Conservation (phyloP, 2,797 vertebrate genomes). For the Paratrypauchen microcephalus region DNA sequence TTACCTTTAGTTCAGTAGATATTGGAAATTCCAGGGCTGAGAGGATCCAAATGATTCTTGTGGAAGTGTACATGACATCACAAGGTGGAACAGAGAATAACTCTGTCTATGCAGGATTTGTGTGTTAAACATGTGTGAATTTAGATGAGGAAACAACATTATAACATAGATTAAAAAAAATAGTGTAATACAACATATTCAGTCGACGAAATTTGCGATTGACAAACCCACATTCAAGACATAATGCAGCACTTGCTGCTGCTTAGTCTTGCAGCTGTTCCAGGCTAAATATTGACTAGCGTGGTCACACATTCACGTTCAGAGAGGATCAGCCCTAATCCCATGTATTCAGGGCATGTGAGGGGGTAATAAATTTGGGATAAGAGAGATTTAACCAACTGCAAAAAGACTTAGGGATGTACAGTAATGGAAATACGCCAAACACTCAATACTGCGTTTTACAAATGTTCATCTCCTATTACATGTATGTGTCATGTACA, state of each 20-base stretch:
- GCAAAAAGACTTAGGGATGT: constrained; percentile 20
- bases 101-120: too few species aligned
- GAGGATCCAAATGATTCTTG: too few species aligned
- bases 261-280: constrained; percentile 41
- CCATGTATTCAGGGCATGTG: constrained; percentile 11
- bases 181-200: too few species aligned
- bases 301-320: constrained; percentile 7
- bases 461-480: constrained; percentile 1
- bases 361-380: constrained; percentile 8
- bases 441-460: constrained; percentile 6
- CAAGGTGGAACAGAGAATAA: too few species aligned
- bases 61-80: too few species aligned
- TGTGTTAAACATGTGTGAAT: too few species aligned
- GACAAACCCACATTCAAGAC: constrained; percentile 13
- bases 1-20: too few species aligned
- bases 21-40: too few species aligned
- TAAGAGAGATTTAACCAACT: constrained; percentile 48
- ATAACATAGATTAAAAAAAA: too few species aligned
- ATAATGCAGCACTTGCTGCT: constrained; percentile 33
- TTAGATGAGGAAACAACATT: too few species aligned
- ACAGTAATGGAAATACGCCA: neutral
- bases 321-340: neutral
- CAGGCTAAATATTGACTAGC: constrained; percentile 22
- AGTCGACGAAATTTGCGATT: neutral
- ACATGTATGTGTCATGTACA: constrained; percentile 5